These are phyloP conservation scores for Hyperoodon ampullatus DNA, from an alignment of 2,113 vertebrate genomes.

Conservation along the genomic window DNA sequence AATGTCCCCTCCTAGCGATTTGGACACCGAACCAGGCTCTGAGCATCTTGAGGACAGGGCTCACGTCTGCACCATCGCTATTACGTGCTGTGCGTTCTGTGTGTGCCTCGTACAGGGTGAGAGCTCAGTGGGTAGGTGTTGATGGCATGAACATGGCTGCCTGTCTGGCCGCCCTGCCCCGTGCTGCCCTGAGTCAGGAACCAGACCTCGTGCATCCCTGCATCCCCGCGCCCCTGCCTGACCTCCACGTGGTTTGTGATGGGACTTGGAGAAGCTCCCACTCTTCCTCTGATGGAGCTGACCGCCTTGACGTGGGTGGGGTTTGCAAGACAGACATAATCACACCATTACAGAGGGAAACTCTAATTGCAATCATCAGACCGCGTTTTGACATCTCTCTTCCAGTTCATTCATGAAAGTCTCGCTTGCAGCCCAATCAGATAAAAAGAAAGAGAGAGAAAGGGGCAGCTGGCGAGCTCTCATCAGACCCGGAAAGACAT, in stretches of 20 bases:
- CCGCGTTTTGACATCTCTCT: not conserved
- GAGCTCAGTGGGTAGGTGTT: accelerated
- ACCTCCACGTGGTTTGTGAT: not conserved
- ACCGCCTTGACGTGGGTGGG: not conserved
- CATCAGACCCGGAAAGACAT: not conserved
- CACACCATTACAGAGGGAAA: not conserved
- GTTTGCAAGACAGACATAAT: not conserved
- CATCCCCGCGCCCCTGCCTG: accelerated
- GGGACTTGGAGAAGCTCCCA: not conserved
- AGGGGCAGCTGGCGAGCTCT: not conserved
- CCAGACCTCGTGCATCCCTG: accelerated
- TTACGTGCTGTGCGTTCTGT: accelerated
- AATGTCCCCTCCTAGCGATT: not conserved
- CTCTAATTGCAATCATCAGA: accelerated
- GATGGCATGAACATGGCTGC: accelerated
- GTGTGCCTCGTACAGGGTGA: accelerated
- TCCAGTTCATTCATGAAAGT: not conserved
- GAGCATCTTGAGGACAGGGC: not conserved
- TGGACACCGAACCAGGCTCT: accelerated
- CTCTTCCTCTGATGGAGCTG: accelerated
- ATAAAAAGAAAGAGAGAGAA: not conserved
- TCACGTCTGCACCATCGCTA: accelerated
- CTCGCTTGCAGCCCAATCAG: not conserved
- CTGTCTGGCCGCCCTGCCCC: accelerated
- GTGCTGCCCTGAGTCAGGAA: accelerated